Evolutionary conservation across 2,113 vertebrate genomes (phyloP).

Genomic region (zebrafish (Danio rerio)): GRCz12tu NC_133191.1:38406501-38407000

Average conservation of each 20-base stretch:
- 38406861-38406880: constrained; percentile 31
- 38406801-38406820: constrained; percentile 2
- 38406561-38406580: neutral
- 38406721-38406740: constrained; percentile 29
- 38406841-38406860: constrained; percentile 18
- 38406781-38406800: constrained; percentile 19
- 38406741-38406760: constrained; percentile 21
- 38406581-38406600: constrained; percentile 8
- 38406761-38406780: constrained; percentile 12
- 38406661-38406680: constrained; percentile 21
- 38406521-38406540: neutral
- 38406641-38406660: constrained; percentile 26
- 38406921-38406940: constrained; percentile 8
- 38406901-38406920: constrained; percentile 39
- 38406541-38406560: neutral
- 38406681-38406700: constrained; percentile 26
- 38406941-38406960: constrained; percentile 24
- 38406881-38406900: constrained; percentile 1
- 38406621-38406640: constrained; percentile 12
- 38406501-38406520: neutral
- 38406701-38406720: neutral
- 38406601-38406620: constrained; percentile 3
- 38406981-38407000: constrained; percentile 12
- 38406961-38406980: constrained; percentile 35
- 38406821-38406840: constrained; percentile 9